Conservation (phyloP, 2,113 vertebrate species). For the Desmodus rotundus region DNA sequence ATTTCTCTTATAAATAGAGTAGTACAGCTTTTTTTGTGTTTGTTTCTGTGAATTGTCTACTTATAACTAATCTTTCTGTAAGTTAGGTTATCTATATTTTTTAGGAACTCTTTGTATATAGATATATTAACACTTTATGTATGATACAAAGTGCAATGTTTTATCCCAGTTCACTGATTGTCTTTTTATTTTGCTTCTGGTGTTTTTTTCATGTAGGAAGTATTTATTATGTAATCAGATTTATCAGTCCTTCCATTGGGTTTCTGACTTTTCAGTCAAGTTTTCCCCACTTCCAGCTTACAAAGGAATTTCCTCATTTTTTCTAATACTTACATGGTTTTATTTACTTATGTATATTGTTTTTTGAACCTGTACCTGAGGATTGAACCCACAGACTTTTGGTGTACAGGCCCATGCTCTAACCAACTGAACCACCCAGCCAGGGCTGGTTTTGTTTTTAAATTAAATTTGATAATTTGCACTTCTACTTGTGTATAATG, state of each 20-base stretch:
- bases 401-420: not conserved
- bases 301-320: not conserved
- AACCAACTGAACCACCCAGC: not conserved
- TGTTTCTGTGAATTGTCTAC: not conserved
- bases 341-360: not conserved
- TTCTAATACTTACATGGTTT: not conserved
- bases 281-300: not conserved
- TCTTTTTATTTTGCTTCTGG: not conserved
- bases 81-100: not conserved
- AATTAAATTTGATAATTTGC: not conserved
- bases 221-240: not conserved
- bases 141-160: not conserved
- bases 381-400: no score
- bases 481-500: not conserved
- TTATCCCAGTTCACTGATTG: not conserved
- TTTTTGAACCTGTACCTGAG: not conserved
- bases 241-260: not conserved
- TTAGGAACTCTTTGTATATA: not conserved
- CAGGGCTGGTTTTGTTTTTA: not conserved
- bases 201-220: not conserved
- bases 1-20: constrained; percentile 1
- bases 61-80: not conserved
- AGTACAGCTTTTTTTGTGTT: not conserved
- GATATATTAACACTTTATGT: not conserved
- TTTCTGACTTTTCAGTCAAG: not conserved